A percentile compares a stretch with the other conserved stretches of the same genome.
These are phyloP conservation scores for Graptemys geographica DNA, from an alignment of 2,797 vertebrate genomes.

Conservation along the genomic window DNA sequence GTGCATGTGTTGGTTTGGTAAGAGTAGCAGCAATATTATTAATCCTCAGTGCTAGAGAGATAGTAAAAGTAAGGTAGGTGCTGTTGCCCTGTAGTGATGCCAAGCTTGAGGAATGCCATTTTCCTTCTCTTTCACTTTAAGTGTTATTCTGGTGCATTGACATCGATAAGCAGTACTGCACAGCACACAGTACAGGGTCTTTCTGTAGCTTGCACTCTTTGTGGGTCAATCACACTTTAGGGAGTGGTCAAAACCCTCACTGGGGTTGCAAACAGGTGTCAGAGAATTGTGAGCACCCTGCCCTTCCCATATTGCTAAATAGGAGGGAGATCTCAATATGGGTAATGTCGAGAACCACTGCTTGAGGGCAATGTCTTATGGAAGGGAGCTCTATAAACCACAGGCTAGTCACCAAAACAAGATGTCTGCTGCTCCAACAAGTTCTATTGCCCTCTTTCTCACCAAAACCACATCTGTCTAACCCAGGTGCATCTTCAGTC, in stretches of 20 bases:
- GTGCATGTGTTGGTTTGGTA: fast-evolving
- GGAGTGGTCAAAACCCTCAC: not conserved
- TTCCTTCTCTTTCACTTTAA: fast-evolving
- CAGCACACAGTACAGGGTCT: not conserved
- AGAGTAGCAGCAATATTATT: not conserved
- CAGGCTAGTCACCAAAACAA: not conserved
- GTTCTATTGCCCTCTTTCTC: not conserved
- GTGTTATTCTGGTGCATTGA: not conserved
- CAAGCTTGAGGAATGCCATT: fast-evolving
- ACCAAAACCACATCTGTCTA: not conserved
- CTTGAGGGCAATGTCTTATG: not conserved
- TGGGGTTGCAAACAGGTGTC: not conserved
- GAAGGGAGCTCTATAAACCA: not conserved
- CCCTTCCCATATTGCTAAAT: not conserved
- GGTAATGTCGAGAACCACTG: not conserved
- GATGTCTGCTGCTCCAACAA: not conserved
- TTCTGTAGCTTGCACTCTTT: no score
- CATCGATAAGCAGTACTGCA: fast-evolving
- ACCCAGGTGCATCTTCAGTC: not conserved
- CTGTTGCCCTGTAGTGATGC: fast-evolving
- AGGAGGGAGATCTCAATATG: not conserved
- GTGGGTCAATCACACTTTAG: not conserved
- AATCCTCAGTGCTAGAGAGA: fast-evolving
- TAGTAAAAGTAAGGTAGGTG: fast-evolving
- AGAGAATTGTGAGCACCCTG: not conserved